These are phyloP conservation scores for Clistopyga incitator DNA, from an alignment of 2,888 invertebrate species.

Conservation along the genomic window DNA sequence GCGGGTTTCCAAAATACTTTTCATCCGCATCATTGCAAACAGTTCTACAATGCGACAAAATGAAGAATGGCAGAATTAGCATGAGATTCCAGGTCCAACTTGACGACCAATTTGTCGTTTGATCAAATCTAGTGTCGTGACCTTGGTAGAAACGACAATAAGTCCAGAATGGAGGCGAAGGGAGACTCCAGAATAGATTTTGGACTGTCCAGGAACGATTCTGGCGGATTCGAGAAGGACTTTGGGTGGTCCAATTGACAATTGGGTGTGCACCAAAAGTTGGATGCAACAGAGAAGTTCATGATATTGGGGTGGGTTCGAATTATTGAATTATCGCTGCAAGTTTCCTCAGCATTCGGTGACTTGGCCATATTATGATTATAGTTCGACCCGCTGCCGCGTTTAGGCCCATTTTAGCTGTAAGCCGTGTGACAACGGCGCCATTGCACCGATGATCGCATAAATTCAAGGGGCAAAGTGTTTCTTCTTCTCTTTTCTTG, in stretches of 20 bases:
- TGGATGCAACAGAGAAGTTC: too few relatives aligned
- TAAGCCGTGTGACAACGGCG: slow-evolving; percentile 66
- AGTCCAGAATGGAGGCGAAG: too few relatives aligned
- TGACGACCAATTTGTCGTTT: neutral
- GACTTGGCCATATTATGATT: slow-evolving; percentile 15
- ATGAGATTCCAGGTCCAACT: neutral
- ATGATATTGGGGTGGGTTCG: neutral
- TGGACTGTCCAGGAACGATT: too few relatives aligned
- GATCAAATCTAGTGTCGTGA: too few relatives aligned
- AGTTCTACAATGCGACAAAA: neutral
- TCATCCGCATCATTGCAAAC: neutral
- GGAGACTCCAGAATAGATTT: too few relatives aligned
- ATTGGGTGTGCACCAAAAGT: too few relatives aligned
- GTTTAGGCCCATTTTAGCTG: slow-evolving; percentile 62
- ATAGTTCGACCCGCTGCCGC: slow-evolving; percentile 18
- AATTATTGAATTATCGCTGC: neutral
- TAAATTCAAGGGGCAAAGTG: slow-evolving; percentile 73
- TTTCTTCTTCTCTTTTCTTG: slow-evolving; percentile 58
- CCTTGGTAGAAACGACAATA: too few relatives aligned
- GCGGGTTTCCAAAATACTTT: neutral
- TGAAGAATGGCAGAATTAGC: neutral
- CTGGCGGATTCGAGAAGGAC: too few relatives aligned
- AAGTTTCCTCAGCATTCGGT: neutral
- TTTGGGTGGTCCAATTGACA: too few relatives aligned
- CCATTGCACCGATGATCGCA: slow-evolving; percentile 78